Evolutionary conservation across 2,888 invertebrate species (phyloP).

Genomic region (Drosophila subquinaria): DNA sequence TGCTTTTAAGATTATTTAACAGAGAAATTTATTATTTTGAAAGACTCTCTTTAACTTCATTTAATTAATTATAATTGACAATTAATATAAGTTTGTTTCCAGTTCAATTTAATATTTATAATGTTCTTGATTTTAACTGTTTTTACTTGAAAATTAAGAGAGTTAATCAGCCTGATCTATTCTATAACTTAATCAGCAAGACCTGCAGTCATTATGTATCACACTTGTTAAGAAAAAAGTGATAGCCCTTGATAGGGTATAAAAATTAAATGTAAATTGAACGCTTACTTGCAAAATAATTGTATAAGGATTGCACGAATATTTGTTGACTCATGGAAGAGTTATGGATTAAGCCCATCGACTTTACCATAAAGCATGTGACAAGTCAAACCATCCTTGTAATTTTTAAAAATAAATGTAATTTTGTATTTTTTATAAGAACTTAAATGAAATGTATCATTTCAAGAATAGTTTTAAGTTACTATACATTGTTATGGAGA

Average conservation of each 20-base stretch:
- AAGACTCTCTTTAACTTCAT: too few relatives aligned
- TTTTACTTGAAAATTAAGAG: too few relatives aligned
- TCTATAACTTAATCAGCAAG: not conserved
- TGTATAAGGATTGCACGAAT: not conserved
- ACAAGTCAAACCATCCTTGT: not conserved
- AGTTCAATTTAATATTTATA: too few relatives aligned
- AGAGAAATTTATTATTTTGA: not conserved
- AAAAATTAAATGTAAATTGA: not conserved
- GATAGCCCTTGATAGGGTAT: not conserved
- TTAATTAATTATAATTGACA: too few relatives aligned
- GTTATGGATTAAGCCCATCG: not conserved
- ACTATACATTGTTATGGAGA: not conserved
- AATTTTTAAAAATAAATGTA: not conserved
- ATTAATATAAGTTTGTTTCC: too few relatives aligned
- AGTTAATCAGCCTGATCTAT: too few relatives aligned
- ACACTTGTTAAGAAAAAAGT: not conserved
- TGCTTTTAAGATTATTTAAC: not conserved
- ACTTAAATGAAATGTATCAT: not conserved
- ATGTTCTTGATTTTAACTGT: too few relatives aligned
- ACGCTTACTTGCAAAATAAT: not conserved
- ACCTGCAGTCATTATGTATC: not conserved
- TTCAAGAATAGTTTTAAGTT: not conserved
- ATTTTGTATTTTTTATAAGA: not conserved
- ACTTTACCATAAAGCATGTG: not conserved
- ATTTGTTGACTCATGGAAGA: slow-evolving; percentile 1